A percentile compares a stretch with the other conserved stretches of the same genome.
These are phyloP conservation scores for Chrysodeixis includens DNA, from an alignment of 2,888 invertebrate genomes.

Conservation along the genomic window DNA sequence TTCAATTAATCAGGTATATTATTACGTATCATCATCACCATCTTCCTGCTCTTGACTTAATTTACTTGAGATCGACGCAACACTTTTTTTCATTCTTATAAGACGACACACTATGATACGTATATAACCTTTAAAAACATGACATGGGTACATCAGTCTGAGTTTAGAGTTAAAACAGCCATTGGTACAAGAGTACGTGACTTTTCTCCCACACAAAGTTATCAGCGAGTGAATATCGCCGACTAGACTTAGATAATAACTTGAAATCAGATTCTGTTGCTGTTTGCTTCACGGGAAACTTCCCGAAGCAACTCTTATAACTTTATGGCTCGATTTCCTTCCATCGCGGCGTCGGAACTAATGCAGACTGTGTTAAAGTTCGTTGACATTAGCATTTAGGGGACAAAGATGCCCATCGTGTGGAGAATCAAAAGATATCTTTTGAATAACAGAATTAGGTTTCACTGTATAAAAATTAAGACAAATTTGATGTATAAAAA, in stretches of 20 bases:
- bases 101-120: too few species aligned
- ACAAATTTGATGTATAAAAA: too few species aligned
- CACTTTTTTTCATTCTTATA: too few species aligned
- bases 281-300: background rate
- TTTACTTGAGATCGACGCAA: too few species aligned
- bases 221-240: slow-evolving; percentile 11
- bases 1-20: too few species aligned
- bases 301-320: background rate
- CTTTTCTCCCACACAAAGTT: slow-evolving; percentile 14
- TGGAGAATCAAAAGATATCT: too few species aligned
- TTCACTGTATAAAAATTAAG: too few species aligned
- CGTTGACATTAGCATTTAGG: background rate
- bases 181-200: background rate
- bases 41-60: too few species aligned
- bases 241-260: background rate
- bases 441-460: background rate
- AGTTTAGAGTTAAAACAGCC: background rate
- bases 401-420: too few species aligned
- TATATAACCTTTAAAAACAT: too few species aligned
- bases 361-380: background rate
- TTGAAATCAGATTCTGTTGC: slow-evolving; percentile 10
- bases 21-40: too few species aligned
- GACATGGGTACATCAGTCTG: background rate
- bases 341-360: background rate
- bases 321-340: background rate